Evolutionary conservation across 2,797 vertebrate genomes (phyloP).

Genomic region (Falco columbarius): DNA sequence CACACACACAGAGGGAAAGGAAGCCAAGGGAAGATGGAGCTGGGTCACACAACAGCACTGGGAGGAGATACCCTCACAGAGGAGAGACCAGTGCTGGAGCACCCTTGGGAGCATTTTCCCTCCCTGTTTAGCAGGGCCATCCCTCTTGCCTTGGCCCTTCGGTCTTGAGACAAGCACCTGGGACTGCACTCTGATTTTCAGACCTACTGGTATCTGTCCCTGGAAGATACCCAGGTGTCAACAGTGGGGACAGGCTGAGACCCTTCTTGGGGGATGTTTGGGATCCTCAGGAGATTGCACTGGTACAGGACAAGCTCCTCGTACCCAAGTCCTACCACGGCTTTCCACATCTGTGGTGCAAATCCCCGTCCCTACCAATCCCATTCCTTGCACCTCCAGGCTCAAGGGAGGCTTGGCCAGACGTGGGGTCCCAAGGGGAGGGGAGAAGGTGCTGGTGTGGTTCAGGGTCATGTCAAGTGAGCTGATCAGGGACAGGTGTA

Average conservation of each 20-base stretch:
- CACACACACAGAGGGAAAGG: background rate
- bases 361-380: background rate
- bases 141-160: background rate
- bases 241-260: background rate
- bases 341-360: background rate
- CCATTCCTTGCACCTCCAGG: background rate
- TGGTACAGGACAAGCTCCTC: background rate
- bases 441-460: background rate
- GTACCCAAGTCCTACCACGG: background rate
- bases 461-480: background rate
- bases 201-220: background rate
- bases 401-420: background rate
- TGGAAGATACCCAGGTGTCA: background rate
- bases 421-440: background rate
- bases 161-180: background rate
- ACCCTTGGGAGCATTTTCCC: accelerated
- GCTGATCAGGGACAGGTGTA: background rate
- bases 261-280: background rate
- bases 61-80: background rate
- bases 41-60: background rate
- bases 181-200: background rate
- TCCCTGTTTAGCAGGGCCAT: background rate
- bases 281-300: background rate
- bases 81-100: background rate
- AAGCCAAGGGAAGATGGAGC: background rate